Conservation (phyloP, 1,140 invertebrate genomes). For the Pseudomyrmex gracilis region DNA sequence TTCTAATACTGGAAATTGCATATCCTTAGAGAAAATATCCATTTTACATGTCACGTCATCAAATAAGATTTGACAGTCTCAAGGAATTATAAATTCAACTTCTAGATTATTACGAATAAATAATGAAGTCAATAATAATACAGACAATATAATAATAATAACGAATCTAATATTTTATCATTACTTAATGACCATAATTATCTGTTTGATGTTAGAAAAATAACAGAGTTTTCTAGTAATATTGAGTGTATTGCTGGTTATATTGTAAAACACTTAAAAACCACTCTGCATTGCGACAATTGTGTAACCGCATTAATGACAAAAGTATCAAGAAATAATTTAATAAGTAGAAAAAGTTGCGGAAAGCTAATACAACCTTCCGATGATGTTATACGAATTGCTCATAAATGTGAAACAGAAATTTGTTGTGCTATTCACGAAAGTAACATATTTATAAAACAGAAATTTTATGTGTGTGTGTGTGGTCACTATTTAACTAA, state of each 20-base stretch:
- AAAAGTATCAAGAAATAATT: background rate
- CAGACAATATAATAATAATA: background rate
- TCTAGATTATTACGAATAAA: background rate
- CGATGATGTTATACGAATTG: constrained; percentile 1
- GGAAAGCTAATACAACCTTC: background rate
- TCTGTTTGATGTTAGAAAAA: background rate
- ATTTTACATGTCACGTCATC: no score
- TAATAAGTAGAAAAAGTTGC: background rate
- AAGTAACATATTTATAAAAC: constrained; percentile 26
- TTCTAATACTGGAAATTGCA: no score
- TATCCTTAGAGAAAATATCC: no score
- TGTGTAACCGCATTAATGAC: background rate
- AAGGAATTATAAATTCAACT: background rate
- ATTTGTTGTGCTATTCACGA: constrained; percentile 2
- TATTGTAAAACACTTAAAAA: background rate
- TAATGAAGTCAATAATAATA: background rate
- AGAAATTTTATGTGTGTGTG: constrained; percentile 19
- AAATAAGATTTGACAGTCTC: no score
- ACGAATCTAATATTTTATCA: background rate
- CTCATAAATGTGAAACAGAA: constrained; percentile 10
- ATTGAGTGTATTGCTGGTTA: constrained; percentile 1
- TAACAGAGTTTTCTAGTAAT: background rate
- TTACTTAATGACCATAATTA: background rate
- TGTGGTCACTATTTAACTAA: constrained; percentile 5
- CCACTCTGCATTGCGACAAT: background rate